Evolutionary conservation across 53 echinoderm and acorn worm genomes (phyloP).

Genomic region (Apostichopus leukothele): DNA sequence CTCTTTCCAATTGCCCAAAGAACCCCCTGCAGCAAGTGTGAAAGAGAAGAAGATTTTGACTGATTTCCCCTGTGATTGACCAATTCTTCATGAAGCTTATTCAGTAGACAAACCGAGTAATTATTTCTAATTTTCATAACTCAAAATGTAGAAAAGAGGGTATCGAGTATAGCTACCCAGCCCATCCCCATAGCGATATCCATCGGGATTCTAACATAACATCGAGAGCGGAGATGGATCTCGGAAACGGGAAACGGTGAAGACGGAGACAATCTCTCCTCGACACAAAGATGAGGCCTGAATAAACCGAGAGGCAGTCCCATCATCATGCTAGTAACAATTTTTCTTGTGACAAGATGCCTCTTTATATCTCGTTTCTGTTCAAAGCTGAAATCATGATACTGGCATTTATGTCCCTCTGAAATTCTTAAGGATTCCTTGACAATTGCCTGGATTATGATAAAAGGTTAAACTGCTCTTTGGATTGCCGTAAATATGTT

Average conservation of each 20-base stretch:
- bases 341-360: slow-evolving; percentile 11
- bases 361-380: slow-evolving; percentile 26
- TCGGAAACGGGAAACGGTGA: too few relatives aligned
- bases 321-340: slow-evolving; percentile 9
- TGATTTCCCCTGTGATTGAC: slow-evolving; percentile 35
- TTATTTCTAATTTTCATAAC: slow-evolving; percentile 29
- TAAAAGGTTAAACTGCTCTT: slow-evolving; percentile 12
- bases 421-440: not conserved
- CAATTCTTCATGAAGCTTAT: slow-evolving; percentile 11
- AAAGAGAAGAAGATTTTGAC: not conserved
- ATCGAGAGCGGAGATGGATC: not conserved
- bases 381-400: slow-evolving; percentile 1
- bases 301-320: slow-evolving; percentile 8
- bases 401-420: slow-evolving; percentile 22
- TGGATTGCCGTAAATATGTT: slow-evolving; percentile 12
- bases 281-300: slow-evolving; percentile 8
- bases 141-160: not conserved
- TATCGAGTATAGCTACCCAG: not conserved
- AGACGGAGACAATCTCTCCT: slow-evolving; percentile 20
- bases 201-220: slow-evolving; percentile 1
- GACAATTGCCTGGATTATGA: not conserved
- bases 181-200: not conserved
- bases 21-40: not conserved
- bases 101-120: not conserved
- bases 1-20: not conserved